Evolutionary conservation across 2,113 vertebrate genomes (phyloP), one percentile per base, ranked within the genome.

Genomic region (Sarotherodon lohbergeri): DNA sequence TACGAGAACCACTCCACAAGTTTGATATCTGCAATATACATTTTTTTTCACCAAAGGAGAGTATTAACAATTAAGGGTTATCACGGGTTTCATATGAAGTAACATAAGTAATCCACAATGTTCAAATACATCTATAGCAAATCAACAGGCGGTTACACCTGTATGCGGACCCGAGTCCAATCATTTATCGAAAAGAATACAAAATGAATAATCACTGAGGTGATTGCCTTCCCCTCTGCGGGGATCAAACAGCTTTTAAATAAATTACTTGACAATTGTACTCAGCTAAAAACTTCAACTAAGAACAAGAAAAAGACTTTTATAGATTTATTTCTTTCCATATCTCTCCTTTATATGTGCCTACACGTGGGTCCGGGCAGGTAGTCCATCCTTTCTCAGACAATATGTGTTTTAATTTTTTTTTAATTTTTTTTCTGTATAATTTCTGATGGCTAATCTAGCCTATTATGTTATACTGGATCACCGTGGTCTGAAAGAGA

Each of bases 21-120:
- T 98, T 94, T 97, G 97, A 98, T 98, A 98, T 97, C 97, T 94
- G 97, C 96, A 98, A 95, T 98, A 96, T 98, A 98, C 98, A 98
- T 96, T 97, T 76, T 98, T 97, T 76, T 98, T 97, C 97, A 97
- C 97, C 95, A 97, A 96, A 94, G 96, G 95, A 93, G 95, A 93
- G 95, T 97, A 92, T 73, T 73, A 97, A 98, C 97, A 98, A 94
- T 87, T 88, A 86, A 85, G 86, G 89, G 90, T 93, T 93, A 93
- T 94, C 95, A 96, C 95, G 94, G 94, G 94, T 92, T 96, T 95
- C 92, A 94, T 94, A 94, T 94, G 93, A 95, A 96, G 92, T 91
- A 90, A 97, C 94, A 94, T 89, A 95, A 94, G 91, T 85, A 93
- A 95, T 92, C 91, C 96, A 96, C 96, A 94, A 95, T 95, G 91